Conservation (phyloP, 2,797 vertebrate species). For the Parotocinclus haroldoi region DNA sequence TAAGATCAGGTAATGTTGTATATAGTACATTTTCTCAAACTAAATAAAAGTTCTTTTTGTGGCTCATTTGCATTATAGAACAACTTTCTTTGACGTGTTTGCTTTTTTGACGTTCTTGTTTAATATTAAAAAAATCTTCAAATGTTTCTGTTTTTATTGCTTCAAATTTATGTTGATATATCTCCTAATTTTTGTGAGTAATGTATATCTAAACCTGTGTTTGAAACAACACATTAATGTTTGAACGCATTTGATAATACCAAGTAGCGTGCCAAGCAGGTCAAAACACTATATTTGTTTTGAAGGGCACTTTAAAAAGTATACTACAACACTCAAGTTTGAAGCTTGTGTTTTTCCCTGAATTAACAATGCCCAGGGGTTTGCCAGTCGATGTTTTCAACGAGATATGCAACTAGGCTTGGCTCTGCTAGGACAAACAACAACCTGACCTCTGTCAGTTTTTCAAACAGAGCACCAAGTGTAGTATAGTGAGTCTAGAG, state of each 20-base stretch:
- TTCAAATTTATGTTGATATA: too few relatives aligned
- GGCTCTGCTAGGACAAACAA: slow-evolving; percentile 31
- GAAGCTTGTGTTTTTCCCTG: slow-evolving; percentile 63
- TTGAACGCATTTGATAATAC: not conserved
- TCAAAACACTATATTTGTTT: slow-evolving; percentile 9
- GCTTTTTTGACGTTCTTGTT: too few relatives aligned
- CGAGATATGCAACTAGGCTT: slow-evolving; percentile 27
- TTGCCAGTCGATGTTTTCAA: slow-evolving; percentile 43
- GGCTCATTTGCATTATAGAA: too few relatives aligned
- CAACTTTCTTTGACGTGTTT: too few relatives aligned
- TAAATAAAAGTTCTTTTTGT: too few relatives aligned
- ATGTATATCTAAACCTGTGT: too few relatives aligned
- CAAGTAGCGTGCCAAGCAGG: not conserved
- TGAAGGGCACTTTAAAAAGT: slow-evolving; percentile 47
- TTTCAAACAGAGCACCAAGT: slow-evolving; percentile 27
- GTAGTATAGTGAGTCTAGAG: slow-evolving; percentile 27
- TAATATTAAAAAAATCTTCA: too few relatives aligned
- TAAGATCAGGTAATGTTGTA: too few relatives aligned
- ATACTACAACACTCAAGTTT: slow-evolving; percentile 47
- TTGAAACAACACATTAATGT: too few relatives aligned
- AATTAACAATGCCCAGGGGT: slow-evolving; percentile 59
- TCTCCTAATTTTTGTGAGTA: too few relatives aligned
- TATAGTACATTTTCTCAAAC: too few relatives aligned
- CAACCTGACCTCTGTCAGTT: slow-evolving; percentile 9
- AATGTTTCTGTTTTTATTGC: too few relatives aligned